Evolutionary conservation across 2,888 invertebrate genomes (phyloP).

Genomic region (Deladenus siricidicola): DNA sequence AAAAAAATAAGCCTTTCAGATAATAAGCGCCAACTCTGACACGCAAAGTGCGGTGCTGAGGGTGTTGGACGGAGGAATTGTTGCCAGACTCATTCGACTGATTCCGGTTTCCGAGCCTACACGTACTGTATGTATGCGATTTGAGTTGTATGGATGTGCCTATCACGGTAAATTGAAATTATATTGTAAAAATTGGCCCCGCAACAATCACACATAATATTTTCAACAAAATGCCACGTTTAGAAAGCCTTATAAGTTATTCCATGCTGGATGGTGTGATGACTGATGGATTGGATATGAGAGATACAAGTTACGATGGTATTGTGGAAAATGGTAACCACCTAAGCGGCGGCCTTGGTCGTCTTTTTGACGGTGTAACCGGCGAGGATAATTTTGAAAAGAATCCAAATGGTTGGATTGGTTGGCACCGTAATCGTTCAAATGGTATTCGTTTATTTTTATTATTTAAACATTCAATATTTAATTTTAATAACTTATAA

Average conservation of each 20-base stretch:
- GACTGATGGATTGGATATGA: conserved; percentile 71
- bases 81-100: conserved; percentile 68
- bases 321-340: conserved; percentile 54
- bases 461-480: not conserved
- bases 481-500: not conserved
- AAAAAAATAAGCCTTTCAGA: conserved; percentile 58
- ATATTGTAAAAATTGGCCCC: not conserved
- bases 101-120: conserved; percentile 74
- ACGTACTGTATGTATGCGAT: conserved; percentile 80
- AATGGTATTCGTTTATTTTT: not conserved
- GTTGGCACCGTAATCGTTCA: conserved; percentile 61
- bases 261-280: conserved; percentile 77
- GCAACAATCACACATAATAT: too few relatives aligned
- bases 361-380: conserved; percentile 64
- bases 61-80: conserved; percentile 71
- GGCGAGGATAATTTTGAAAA: conserved; percentile 54
- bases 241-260: conserved; percentile 76
- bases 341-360: conserved; percentile 72
- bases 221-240: conserved; percentile 25
- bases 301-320: conserved; percentile 72
- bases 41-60: conserved; percentile 74
- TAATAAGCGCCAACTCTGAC: conserved; percentile 74
- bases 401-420: conserved; percentile 71
- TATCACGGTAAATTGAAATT: conserved; percentile 60
- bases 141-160: conserved; percentile 78